Conservation (phyloP, 2,797 vertebrate species). For the Monodelphis domestica region DNA sequence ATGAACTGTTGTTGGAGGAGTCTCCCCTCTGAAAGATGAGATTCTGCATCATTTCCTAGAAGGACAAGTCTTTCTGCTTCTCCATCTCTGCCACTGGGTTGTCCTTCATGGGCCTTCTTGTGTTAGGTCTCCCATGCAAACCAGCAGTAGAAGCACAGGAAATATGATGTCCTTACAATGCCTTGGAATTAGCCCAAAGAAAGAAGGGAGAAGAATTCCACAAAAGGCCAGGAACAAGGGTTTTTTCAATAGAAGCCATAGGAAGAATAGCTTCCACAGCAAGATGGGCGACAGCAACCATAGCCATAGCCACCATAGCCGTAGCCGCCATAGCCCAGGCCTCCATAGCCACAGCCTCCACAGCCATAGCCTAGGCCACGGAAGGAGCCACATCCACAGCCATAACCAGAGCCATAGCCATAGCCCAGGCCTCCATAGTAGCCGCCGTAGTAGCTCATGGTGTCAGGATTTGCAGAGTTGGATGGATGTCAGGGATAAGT, state of each 20-base stretch:
- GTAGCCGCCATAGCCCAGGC: not conserved
- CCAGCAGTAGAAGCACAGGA: not conserved
- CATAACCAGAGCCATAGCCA: too few species aligned
- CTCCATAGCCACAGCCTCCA: not conserved
- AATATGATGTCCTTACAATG: not conserved
- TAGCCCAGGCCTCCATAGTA: fast-evolving
- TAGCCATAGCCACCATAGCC: not conserved
- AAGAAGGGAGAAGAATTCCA: not conserved
- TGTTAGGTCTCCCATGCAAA: not conserved
- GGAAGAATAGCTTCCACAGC: not conserved
- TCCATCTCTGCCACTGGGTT: not conserved
- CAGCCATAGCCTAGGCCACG: not conserved
- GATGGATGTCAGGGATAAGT: not conserved
- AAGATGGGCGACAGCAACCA: not conserved
- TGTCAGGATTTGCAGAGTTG: not conserved
- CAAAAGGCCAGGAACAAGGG: not conserved
- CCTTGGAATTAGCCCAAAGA: too few species aligned
- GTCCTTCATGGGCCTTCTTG: not conserved
- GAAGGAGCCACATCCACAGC: not conserved
- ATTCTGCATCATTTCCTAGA: not conserved
- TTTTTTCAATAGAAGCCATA: not conserved
- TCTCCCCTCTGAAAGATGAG: not conserved
- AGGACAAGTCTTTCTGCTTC: not conserved
- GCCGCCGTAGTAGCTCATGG: fast-evolving
- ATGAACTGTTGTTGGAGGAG: not conserved